Evolutionary conservation across 2,888 invertebrate species (phyloP).

Genomic region (Saturnia japonica): DNA sequence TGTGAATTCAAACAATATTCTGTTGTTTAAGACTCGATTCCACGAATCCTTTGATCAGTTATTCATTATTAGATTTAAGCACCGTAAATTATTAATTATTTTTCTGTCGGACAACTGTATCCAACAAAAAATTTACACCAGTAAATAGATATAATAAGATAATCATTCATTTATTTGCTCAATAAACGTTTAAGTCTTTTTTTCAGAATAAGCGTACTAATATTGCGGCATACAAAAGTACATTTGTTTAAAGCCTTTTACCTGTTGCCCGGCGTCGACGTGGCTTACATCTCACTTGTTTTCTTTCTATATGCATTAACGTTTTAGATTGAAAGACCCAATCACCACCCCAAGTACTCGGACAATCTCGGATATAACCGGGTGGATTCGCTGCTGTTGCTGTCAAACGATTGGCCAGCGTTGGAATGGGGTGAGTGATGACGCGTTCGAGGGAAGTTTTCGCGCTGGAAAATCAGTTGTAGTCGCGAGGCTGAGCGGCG

Average conservation of each 20-base stretch:
- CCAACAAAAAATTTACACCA: not conserved
- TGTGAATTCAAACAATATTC: not conserved
- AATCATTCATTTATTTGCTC: not conserved
- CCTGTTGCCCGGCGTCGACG: constrained; percentile 65
- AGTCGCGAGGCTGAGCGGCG: constrained; percentile 64
- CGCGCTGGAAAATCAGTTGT: constrained; percentile 77
- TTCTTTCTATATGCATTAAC: constrained; percentile 80
- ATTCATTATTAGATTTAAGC: not conserved
- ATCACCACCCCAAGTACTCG: constrained; percentile 72
- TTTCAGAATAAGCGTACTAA: not conserved
- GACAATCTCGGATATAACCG: constrained; percentile 59
- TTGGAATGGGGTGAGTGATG: constrained; percentile 72
- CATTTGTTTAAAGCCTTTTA: constrained; percentile 38
- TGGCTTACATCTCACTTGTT: constrained; percentile 65
- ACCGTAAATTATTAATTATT: not conserved
- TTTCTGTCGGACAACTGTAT: not conserved
- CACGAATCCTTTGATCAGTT: not conserved
- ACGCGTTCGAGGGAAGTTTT: constrained; percentile 78
- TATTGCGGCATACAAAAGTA: constrained; percentile 13
- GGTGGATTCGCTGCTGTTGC: constrained; percentile 50
- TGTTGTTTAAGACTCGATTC: not conserved
- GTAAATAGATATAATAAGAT: not conserved
- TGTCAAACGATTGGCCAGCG: constrained; percentile 60
- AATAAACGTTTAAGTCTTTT: not conserved
- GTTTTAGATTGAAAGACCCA: constrained; percentile 81